Conservation (phyloP, 2,888 invertebrate species). For the Plebejus argus region DNA sequence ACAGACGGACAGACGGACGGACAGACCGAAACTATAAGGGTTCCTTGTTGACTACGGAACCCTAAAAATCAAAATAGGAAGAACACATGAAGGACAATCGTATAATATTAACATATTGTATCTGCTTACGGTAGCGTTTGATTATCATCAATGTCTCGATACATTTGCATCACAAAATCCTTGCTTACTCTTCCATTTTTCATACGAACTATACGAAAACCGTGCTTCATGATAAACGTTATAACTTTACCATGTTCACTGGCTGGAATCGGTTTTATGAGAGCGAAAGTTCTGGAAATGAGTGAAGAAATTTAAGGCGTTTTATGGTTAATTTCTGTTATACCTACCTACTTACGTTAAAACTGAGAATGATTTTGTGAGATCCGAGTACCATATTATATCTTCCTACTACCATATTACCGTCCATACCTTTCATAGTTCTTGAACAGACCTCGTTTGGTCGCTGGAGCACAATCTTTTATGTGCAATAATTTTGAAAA, state of each 20-base stretch:
- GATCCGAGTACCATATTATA: neutral
- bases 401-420: no score
- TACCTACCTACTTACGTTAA: no score
- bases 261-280: slow-evolving; percentile 88
- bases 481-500: slow-evolving; percentile 87
- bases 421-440: slow-evolving; percentile 85
- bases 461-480: slow-evolving; percentile 85
- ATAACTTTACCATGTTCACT: slow-evolving; percentile 88
- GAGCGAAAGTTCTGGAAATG: slow-evolving; percentile 84
- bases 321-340: neutral
- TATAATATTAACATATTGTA: neutral
- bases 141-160: slow-evolving; percentile 78
- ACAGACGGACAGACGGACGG: no score
- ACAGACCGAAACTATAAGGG: no score
- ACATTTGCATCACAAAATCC: slow-evolving; percentile 85
- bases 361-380: no score
- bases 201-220: slow-evolving; percentile 85
- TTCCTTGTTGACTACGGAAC: no score
- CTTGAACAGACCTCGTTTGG: slow-evolving; percentile 81
- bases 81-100: neutral
- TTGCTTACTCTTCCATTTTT: slow-evolving; percentile 86
- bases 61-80: no score
- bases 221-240: slow-evolving; percentile 83
- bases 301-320: neutral
- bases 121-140: slow-evolving; percentile 81